phyloP scores from a whole-genome alignment of 2,113 vertebrate genomes.

The Myiozetetes cayanensis region DNA sequence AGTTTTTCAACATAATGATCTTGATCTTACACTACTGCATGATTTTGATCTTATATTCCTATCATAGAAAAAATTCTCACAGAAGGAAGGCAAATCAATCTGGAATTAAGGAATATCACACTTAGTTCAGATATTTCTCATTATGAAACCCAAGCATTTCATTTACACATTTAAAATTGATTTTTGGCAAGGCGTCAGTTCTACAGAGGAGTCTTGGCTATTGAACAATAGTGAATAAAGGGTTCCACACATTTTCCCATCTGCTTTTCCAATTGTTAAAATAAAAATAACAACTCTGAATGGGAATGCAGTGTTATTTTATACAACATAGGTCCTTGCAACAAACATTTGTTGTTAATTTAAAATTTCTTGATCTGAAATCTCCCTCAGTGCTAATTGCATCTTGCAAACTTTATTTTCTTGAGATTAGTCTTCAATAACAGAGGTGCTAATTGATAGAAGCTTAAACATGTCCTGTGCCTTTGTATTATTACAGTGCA shows the following conservation, averaged over 20 bases:
- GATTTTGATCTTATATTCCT: background rate
- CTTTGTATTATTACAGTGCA: background rate
- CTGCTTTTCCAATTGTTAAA: conserved; percentile 49
- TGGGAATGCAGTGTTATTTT: conserved; percentile 7
- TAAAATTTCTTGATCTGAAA: background rate
- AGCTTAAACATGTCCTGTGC: background rate
- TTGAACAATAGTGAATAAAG: conserved; percentile 46
- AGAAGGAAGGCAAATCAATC: background rate
- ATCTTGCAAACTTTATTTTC: background rate
- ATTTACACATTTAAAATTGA: conserved; percentile 11
- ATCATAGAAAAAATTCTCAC: background rate
- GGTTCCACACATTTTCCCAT: conserved; percentile 33
- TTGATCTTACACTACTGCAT: background rate
- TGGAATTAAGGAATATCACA: background rate
- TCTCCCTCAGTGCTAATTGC: background rate
- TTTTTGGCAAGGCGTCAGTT: conserved; percentile 20
- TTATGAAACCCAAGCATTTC: background rate
- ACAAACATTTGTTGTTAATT: background rate
- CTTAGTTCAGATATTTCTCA: background rate
- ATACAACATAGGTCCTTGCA: background rate
- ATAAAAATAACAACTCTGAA: conserved; percentile 45
- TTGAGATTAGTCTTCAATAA: background rate
- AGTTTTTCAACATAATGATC: background rate
- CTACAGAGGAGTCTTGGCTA: conserved; percentile 40
- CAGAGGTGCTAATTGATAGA: background rate